Evolutionary conservation across 2,113 vertebrate genomes (phyloP), one percentile per base, ranked within the genome.

Genomic region (Nannobrachium achirus): DNA sequence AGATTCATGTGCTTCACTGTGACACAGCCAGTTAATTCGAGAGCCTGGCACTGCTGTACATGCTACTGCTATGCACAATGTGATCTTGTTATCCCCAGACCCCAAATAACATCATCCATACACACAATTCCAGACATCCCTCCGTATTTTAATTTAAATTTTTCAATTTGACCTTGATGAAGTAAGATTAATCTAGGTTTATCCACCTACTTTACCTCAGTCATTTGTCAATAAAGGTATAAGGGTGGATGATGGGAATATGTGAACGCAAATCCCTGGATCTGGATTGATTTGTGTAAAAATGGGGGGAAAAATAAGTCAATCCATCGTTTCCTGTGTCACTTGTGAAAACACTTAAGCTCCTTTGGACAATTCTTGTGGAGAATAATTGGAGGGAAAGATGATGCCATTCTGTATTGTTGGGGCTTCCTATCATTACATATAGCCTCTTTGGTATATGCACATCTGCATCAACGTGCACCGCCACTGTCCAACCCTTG

Each of bases 361-460:
- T 76, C 39, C 67, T 76, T 56, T 71, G 56, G 76, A 66, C 66
- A 78, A 63, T 65, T 66, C 56, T 67, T 62, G 2, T 51, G 63
- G 64, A 61, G 63, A 58, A 72, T 16, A 52, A 76, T 74, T 80
- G 77, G 58, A 83, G 66, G 68, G 72, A 79, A 63, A 69, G 59
- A 59, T 60, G 71, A 63, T 4, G 74, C 75, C 67, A 68, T 69
- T 79, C 66, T 71, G 71, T 66, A 76, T 79, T 78, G 76, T 76
- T 76, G 48, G 3, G 33, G 71, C 63, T 82, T 71, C 72, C 67
- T 69, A 19, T 55, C 73, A 80, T 87, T 70, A 86, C 88, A 86
- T 79, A 90, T 73, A 91, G 93, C 87, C 92, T 96, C 95, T 98
- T 98, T 97, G 95, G 96, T 93, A 93, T 94, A 91, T 91, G 90